Conservation (phyloP, 2,888 invertebrate species). For the Patella pellucida region DNA sequence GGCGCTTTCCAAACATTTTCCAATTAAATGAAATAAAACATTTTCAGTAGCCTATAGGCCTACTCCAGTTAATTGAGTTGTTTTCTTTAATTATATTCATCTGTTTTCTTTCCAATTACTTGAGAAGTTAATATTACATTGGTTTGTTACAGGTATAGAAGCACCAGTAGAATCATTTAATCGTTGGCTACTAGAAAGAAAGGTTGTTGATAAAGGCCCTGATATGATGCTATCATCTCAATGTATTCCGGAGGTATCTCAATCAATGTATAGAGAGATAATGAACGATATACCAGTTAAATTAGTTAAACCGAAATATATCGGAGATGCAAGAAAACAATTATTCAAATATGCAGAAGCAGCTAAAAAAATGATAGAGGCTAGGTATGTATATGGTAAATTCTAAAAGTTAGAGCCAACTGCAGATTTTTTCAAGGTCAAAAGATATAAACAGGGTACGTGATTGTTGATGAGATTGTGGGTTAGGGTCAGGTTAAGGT, state of each 20-base stretch:
- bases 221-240: conserved; percentile 93
- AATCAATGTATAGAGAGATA: conserved; percentile 95
- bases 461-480: too few relatives aligned
- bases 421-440: too few relatives aligned
- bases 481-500: too few relatives aligned
- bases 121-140: not conserved
- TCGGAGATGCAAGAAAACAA: conserved; percentile 95
- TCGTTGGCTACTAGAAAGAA: conserved; percentile 94
- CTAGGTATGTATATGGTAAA: conserved; percentile 72
- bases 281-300: conserved; percentile 99
- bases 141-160: conserved; percentile 78
- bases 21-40: too few relatives aligned
- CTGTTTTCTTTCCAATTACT: too few relatives aligned
- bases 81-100: too few relatives aligned
- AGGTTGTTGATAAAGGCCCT: conserved; percentile 88
- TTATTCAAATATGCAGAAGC: conserved; percentile 94
- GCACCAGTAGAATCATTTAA: conserved; percentile 97
- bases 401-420: too few relatives aligned
- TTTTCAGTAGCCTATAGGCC: too few relatives aligned
- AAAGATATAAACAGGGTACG: too few relatives aligned
- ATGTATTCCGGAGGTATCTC: conserved; percentile 92
- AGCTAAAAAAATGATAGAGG: conserved; percentile 96
- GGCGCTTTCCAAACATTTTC: too few relatives aligned
- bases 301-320: conserved; percentile 93
- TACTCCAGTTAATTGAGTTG: too few relatives aligned